Percentiles rank a stretch among this genome's conserved stretches.
Conservation (phyloP, 37 sponge, comb jelly and placozoan species). For the Axinella damicornis region DNA sequence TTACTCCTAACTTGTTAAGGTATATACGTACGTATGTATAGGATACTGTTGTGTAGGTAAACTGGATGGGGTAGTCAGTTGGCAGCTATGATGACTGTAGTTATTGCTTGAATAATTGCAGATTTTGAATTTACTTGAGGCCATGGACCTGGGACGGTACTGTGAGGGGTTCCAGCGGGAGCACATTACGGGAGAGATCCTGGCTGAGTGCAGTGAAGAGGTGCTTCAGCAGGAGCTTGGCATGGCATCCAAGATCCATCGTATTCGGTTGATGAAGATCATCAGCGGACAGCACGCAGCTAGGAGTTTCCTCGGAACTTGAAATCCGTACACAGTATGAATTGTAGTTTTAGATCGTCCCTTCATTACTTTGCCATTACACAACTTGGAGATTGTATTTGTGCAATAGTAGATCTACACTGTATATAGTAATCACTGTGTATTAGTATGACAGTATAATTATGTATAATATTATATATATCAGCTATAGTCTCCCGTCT, state of each 20-base stretch:
- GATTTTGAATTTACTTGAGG: slow-evolving; percentile 1
- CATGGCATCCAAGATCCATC: slow-evolving; percentile 6
- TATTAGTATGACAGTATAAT: too few relatives aligned
- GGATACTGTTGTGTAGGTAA: not conserved
- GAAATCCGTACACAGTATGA: not conserved
- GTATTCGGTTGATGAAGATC: slow-evolving; percentile 31
- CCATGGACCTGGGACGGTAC: slow-evolving; percentile 43
- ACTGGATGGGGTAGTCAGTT: not conserved
- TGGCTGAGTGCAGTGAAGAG: slow-evolving; percentile 19
- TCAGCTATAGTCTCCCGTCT: too few relatives aligned
- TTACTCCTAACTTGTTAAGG: not conserved
- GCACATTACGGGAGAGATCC: slow-evolving; percentile 27
- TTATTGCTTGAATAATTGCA: not conserved
- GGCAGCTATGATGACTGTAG: too few relatives aligned
- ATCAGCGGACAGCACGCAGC: slow-evolving; percentile 19
- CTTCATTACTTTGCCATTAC: too few relatives aligned
- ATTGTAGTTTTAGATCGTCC: too few relatives aligned
- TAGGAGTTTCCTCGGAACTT: not conserved
- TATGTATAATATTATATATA: too few relatives aligned
- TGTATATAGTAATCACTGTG: too few relatives aligned
- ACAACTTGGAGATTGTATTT: too few relatives aligned
- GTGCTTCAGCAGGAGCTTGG: slow-evolving; percentile 32
- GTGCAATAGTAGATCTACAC: too few relatives aligned
- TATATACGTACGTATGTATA: not conserved
- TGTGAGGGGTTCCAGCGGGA: slow-evolving; percentile 7